A percentile compares a stretch with the other conserved stretches of the same genome.
Conservation (phyloP, 2,797 vertebrate genomes). For the Schizopygopsis malacanthus region DNA sequence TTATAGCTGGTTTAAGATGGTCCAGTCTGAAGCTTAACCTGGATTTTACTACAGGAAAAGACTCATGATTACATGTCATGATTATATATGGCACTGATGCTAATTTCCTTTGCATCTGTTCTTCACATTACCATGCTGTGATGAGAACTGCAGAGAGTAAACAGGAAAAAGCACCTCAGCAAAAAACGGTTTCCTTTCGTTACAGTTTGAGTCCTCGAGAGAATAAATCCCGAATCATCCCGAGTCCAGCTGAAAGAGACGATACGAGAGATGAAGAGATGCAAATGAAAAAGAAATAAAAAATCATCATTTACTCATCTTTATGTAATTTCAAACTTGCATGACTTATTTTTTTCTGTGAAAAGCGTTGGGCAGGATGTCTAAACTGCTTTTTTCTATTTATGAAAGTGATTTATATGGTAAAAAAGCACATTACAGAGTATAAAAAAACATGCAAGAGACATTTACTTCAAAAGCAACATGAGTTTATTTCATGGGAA, state of each 20-base stretch:
- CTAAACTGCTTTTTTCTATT: background rate
- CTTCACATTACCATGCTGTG: background rate
- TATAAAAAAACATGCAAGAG: background rate
- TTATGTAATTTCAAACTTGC: background rate
- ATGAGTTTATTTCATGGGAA: background rate
- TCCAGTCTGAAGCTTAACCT: background rate
- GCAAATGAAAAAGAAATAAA: background rate
- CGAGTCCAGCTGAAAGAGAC: background rate
- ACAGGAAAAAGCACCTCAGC: conserved; percentile 17
- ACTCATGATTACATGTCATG: background rate
- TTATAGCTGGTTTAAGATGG: background rate
- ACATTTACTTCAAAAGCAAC: background rate
- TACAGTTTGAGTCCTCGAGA: background rate
- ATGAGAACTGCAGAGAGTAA: conserved; percentile 56
- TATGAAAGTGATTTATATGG: background rate
- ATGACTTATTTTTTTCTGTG: background rate
- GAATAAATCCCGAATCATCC: background rate
- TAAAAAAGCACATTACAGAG: background rate
- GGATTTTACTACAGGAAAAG: background rate
- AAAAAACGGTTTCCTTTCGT: background rate
- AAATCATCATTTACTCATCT: background rate
- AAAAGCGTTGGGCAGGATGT: background rate
- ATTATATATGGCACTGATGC: background rate
- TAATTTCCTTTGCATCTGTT: background rate
- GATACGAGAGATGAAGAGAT: background rate